Evolutionary conservation across 2,888 invertebrate species (phyloP).

Genomic region (Pecten maximus): DNA sequence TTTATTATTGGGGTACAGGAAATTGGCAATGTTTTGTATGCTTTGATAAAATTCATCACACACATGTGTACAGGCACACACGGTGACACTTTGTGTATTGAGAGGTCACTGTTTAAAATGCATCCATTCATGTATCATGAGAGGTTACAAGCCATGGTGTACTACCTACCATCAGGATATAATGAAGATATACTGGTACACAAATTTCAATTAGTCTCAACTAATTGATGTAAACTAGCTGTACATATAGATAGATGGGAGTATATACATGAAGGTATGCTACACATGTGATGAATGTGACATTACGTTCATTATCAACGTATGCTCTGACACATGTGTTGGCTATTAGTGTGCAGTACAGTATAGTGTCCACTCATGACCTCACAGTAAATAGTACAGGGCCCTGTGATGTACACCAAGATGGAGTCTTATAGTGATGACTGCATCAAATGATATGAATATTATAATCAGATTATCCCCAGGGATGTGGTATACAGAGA

Average conservation of each 20-base stretch:
- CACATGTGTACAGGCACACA: background rate
- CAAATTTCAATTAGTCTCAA: background rate
- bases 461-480: no score
- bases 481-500: no score
- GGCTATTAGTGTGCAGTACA: constrained; percentile 1
- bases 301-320: background rate
- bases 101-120: background rate
- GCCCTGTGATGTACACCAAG: background rate
- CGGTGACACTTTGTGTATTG: background rate
- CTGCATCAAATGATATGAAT: no score
- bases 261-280: background rate
- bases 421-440: no score
- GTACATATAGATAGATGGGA: background rate
- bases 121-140: background rate
- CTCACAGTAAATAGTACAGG: no score
- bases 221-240: background rate
- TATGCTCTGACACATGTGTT: background rate
- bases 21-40: background rate
- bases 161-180: background rate
- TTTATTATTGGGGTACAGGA: background rate
- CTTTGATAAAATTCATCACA: no score
- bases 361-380: no score
- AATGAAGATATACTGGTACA: background rate
- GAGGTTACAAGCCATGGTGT: background rate
- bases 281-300: constrained; percentile 20